Evolutionary conservation across 2,888 invertebrate species (phyloP).

Genomic region (Phymatocera aterrima): DNA sequence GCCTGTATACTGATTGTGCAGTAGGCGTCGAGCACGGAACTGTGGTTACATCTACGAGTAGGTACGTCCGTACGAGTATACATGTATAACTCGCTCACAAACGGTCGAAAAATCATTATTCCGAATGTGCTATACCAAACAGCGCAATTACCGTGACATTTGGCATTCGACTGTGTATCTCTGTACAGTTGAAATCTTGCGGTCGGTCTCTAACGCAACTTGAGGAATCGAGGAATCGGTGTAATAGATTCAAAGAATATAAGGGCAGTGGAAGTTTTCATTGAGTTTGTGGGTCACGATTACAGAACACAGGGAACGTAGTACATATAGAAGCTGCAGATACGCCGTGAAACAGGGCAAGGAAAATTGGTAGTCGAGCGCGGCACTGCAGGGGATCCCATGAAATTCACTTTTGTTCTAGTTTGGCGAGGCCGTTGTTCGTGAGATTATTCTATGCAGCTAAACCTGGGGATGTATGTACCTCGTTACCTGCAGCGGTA

Average conservation of each 20-base stretch:
- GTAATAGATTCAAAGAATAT: slow-evolving; percentile 2
- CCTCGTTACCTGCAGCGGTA: neutral
- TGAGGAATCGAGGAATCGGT: slow-evolving; percentile 26
- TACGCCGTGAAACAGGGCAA: neutral
- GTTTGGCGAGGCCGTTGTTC: neutral
- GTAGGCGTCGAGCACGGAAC: too few species aligned
- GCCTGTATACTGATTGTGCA: neutral
- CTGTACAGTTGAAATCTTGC: neutral
- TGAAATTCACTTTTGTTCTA: slow-evolving; percentile 8
- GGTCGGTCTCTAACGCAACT: neutral
- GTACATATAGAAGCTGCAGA: neutral
- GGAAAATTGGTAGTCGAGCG: slow-evolving; percentile 19
- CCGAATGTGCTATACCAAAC: too few species aligned
- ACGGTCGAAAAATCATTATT: too few species aligned
- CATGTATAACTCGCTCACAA: too few species aligned
- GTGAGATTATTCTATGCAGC: neutral
- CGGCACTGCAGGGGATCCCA: neutral
- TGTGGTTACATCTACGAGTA: too few species aligned
- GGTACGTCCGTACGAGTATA: too few species aligned
- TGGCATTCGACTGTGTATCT: neutral
- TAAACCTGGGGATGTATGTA: neutral
- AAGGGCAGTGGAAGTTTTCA: neutral
- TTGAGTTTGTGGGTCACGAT: slow-evolving; percentile 11
- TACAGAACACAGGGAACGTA: neutral
- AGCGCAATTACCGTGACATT: neutral